These are phyloP conservation scores for Limnephilus auricula DNA, from an alignment of 2,888 invertebrate species.

Conservation along the genomic window DNA sequence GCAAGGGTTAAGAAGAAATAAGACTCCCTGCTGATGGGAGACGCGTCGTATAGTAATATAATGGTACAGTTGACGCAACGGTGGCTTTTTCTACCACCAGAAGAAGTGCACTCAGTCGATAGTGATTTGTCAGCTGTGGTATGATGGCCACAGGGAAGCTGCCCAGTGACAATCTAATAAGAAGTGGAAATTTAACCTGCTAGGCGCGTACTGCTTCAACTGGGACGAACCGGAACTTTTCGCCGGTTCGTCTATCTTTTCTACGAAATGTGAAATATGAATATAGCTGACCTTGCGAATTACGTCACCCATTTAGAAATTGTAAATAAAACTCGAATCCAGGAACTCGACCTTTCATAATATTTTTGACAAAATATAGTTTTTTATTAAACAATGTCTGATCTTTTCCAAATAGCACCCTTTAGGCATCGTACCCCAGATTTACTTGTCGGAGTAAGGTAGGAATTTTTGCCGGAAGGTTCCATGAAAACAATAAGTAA, in stretches of 20 bases:
- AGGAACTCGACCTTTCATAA: no score
- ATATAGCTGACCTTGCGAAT: no score
- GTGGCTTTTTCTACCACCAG: constrained; percentile 7
- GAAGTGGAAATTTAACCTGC: background rate
- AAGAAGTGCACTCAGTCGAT: constrained; percentile 29
- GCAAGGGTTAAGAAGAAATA: background rate
- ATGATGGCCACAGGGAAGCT: constrained; percentile 32
- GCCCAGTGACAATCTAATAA: background rate
- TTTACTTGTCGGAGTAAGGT: no score
- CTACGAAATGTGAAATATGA: background rate
- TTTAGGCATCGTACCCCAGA: no score
- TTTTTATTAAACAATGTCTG: no score
- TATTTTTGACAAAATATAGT: no score
- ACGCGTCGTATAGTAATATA: constrained; percentile 7
- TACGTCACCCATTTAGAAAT: no score
- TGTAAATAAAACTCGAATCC: no score
- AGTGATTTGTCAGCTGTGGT: constrained; percentile 31
- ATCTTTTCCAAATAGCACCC: no score
- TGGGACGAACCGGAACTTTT: background rate
- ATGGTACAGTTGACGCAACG: constrained; percentile 4
- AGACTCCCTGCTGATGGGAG: constrained; percentile 7
- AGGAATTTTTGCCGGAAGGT: no score
- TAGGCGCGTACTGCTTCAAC: background rate
- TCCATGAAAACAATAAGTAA: no score
- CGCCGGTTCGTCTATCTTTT: background rate